Conservation (phyloP, 2,888 invertebrate genomes). For the Zygogramma bicolorata region DNA sequence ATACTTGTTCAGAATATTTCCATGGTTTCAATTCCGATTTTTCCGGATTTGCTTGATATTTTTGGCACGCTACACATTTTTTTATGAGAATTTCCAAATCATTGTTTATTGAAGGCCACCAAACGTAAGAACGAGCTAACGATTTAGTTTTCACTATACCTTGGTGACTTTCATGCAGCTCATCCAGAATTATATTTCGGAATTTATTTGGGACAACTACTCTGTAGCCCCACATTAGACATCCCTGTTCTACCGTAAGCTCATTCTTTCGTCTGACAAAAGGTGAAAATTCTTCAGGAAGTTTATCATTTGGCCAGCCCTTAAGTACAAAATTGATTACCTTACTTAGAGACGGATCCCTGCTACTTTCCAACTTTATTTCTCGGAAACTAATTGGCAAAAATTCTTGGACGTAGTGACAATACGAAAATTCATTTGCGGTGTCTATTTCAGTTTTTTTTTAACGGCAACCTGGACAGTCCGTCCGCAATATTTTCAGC, state of each 20-base stretch:
- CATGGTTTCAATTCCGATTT: slow-evolving; percentile 37
- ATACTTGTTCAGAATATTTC: slow-evolving; percentile 37
- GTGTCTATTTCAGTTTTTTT: background rate
- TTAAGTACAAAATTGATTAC: background rate
- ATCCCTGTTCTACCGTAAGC: slow-evolving; percentile 33
- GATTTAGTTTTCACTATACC: slow-evolving; percentile 52
- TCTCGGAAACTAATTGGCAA: background rate
- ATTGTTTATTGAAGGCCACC: slow-evolving; percentile 49
- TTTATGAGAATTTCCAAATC: slow-evolving; percentile 43
- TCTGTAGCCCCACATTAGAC: slow-evolving; percentile 49
- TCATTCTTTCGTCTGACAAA: slow-evolving; percentile 33
- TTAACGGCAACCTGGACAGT: background rate
- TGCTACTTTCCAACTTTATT: background rate
- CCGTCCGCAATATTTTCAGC: background rate
- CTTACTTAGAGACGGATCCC: background rate
- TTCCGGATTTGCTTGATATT: slow-evolving; percentile 1
- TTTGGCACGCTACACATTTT: background rate
- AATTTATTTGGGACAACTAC: slow-evolving; percentile 48
- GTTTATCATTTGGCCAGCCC: background rate
- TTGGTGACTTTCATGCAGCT: slow-evolving; percentile 43
- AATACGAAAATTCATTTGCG: background rate
- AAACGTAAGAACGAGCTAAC: slow-evolving; percentile 48
- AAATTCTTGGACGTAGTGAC: background rate
- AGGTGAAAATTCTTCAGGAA: slow-evolving; percentile 10
- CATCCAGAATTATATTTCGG: slow-evolving; percentile 36